Conservation (phyloP, 2,113 vertebrate genomes). For the Hippocampus zosterae region DNA sequence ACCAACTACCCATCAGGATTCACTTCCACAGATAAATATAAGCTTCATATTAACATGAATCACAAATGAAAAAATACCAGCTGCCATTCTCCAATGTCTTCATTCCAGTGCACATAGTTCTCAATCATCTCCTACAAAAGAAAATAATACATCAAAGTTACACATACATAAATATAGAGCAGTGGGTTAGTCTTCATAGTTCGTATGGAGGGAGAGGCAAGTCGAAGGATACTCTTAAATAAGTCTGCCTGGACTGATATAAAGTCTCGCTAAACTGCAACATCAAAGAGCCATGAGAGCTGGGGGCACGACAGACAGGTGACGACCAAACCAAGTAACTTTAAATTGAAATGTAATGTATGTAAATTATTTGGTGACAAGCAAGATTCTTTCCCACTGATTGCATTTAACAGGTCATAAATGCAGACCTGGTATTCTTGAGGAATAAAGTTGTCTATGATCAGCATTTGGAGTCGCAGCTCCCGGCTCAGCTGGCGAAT, state of each 20-base stretch:
- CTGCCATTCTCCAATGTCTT: conserved; percentile 98
- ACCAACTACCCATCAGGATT: neutral
- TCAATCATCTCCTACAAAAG: conserved; percentile 91
- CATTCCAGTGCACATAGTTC: conserved; percentile 98
- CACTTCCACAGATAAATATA: neutral
- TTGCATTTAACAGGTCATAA: neutral
- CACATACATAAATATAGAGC: no score
- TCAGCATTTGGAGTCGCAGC: conserved; percentile 93
- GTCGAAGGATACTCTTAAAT: no score
- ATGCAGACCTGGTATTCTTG: conserved; percentile 89
- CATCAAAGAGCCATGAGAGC: no score
- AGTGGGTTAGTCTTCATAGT: no score
- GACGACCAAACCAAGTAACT: no score
- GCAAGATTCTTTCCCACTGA: no score
- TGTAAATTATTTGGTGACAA: neutral
- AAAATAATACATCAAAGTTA: conserved; percentile 1
- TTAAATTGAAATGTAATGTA: no score
- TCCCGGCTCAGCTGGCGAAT: conserved; percentile 95
- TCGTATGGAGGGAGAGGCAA: no score
- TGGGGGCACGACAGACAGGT: no score
- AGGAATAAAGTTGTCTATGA: conserved; percentile 97
- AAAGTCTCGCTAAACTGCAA: no score
- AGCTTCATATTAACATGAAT: neutral
- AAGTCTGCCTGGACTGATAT: no score
- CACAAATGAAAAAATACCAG: conserved; percentile 68